A percentile compares a stretch with the other conserved stretches of the same genome.
Evolutionary conservation across 2,113 vertebrate species (phyloP).

Genomic region (Malurus elegans): DNA sequence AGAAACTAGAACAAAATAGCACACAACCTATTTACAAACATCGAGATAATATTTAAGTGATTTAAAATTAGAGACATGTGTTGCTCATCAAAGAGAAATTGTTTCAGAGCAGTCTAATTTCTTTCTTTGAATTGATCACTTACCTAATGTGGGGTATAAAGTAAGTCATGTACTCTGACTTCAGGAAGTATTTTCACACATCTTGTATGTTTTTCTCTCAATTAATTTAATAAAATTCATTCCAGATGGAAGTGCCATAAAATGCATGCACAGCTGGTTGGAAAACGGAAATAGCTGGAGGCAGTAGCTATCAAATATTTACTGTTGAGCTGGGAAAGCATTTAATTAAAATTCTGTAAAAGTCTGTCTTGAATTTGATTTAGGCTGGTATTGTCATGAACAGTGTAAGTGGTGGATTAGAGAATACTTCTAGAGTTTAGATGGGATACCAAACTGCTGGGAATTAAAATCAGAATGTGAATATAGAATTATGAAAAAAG

Average conservation of each 20-base stretch:
- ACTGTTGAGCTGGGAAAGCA: background rate
- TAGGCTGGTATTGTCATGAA: background rate
- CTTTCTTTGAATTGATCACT: background rate
- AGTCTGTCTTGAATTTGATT: background rate
- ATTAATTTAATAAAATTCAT: background rate
- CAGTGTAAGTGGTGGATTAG: background rate
- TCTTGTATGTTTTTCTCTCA: background rate
- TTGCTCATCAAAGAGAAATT: background rate
- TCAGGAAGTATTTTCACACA: background rate
- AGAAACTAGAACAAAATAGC: background rate
- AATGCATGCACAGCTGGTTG: background rate
- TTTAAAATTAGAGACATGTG: background rate
- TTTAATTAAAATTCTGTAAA: background rate
- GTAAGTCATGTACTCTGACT: background rate
- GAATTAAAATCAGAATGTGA: background rate
- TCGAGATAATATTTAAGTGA: background rate
- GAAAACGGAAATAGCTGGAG: conserved; percentile 11
- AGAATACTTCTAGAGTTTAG: background rate
- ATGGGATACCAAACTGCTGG: background rate
- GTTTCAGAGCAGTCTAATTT: background rate
- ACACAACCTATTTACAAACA: background rate
- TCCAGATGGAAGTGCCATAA: conserved; percentile 11
- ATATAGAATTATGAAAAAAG: background rate
- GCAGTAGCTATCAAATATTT: background rate
- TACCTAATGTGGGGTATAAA: background rate